Conservation (phyloP, 2,797 vertebrate species). For the Halcyon chelicuti region DNA sequence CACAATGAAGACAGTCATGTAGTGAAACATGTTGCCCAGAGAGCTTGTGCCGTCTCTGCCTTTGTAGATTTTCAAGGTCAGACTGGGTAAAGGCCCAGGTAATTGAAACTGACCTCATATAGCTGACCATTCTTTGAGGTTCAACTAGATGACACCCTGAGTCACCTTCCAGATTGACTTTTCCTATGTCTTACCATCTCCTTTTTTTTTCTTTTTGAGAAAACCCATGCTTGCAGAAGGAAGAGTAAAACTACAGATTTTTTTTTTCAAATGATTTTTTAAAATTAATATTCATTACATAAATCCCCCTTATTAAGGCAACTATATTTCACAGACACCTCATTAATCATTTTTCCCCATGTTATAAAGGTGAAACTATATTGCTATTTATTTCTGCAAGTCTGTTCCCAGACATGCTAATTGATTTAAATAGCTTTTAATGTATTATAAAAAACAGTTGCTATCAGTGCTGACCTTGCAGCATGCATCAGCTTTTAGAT, state of each 20-base stretch:
- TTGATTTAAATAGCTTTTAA: slow-evolving; percentile 12
- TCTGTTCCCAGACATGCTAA: not conserved
- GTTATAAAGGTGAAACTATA: not conserved
- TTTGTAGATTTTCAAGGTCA: not conserved
- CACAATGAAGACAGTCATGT: not conserved
- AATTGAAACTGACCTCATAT: not conserved
- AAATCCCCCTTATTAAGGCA: not conserved
- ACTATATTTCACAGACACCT: not conserved
- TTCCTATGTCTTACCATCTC: not conserved
- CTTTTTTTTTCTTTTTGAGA: not conserved
- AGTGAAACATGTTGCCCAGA: not conserved
- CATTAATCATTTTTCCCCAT: not conserved
- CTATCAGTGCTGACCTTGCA: slow-evolving; percentile 11
- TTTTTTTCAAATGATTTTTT: not conserved
- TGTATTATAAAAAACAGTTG: slow-evolving; percentile 4
- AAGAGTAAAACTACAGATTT: not conserved
- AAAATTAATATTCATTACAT: not conserved
- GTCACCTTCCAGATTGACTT: not conserved
- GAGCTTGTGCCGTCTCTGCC: not conserved
- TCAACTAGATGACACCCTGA: not conserved
- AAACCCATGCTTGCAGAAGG: not conserved
- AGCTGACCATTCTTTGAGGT: not conserved
- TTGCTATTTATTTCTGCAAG: not conserved
- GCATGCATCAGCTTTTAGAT: not conserved
- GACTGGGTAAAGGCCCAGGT: not conserved